Evolutionary conservation across 2,888 invertebrate species (phyloP), one percentile per base, ranked within the genome.

Genomic region (Spatulosminthurus flaviceps): DNA sequence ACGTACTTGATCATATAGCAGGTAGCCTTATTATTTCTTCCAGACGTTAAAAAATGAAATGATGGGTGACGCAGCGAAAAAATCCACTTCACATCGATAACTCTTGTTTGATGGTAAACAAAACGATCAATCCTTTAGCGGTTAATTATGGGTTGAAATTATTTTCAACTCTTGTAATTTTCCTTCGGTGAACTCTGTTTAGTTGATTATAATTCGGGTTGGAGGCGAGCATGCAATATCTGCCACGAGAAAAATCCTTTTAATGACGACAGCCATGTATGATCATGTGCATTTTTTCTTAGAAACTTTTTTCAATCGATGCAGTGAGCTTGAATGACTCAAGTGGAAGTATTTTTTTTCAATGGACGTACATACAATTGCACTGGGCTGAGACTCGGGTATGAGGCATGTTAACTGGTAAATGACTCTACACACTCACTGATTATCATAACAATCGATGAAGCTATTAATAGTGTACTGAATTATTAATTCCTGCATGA

Each of bases 71-170:
- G 67, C 67, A 67, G 67, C 67, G 29, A 26, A 67, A 51, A 67
- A 67, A 67, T 67, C 67, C 51, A 51, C 51, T 67, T 67, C n/a
- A 26, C 22, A 16, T 64, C 51, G 51, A 51, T 51, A 51, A 51
- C n/a, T 51, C 51, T 11, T 51, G 51, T 51, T 51, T 4, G 51
- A 51, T 51, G 51, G 51, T 64, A 67, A 67, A 28, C 24, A 26
- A 67, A 41, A 22, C 42, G 42, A 70, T 70, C 70, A 70, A 70
- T 70, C 70, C 70, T 41, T 70, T 41, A 70, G 41, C 70, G 28
- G 34, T 41, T 70, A 70, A 70, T 70, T 41, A 41, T 34, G 29
- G 70, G 70, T 70, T 70, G 21, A 64, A 64, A 64, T 64, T 26
- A 69, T 64, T 64, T 64, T 64, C 24, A 24, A 64, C 24, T 24